These are phyloP conservation scores for Pseudolaguvia tuberculata DNA, from an alignment of 2,113 vertebrate genomes.

Conservation along the genomic window DNA sequence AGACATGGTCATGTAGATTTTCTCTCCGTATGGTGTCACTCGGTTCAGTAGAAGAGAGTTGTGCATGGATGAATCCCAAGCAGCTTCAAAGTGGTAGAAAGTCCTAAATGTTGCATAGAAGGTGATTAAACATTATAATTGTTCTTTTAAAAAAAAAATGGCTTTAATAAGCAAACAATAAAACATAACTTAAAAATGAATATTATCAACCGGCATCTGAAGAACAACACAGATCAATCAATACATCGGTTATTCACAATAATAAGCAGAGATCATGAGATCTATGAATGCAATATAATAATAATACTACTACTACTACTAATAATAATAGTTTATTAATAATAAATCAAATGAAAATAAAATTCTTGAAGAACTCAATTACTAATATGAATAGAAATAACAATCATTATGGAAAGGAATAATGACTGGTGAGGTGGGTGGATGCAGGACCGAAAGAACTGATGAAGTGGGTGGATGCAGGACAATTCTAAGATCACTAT, in stretches of 20 bases:
- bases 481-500: slow-evolving; percentile 84
- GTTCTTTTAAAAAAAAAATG: background rate
- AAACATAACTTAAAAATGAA: background rate
- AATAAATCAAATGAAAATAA: slow-evolving; percentile 37
- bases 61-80: slow-evolving; percentile 99
- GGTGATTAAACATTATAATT: background rate
- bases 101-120: slow-evolving; percentile 67
- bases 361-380: slow-evolving; percentile 2
- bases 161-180: background rate
- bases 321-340: slow-evolving; percentile 57
- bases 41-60: slow-evolving; percentile 92
- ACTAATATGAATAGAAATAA: slow-evolving; percentile 19
- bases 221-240: background rate
- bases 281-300: no score
- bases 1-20: slow-evolving; percentile 96
- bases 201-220: slow-evolving; percentile 1
- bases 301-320: background rate
- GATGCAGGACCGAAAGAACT: slow-evolving; percentile 43
- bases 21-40: slow-evolving; percentile 92
- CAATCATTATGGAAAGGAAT: slow-evolving; percentile 16
- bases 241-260: background rate
- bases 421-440: slow-evolving; percentile 50
- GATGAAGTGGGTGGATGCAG: slow-evolving; percentile 51
- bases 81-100: slow-evolving; percentile 90
- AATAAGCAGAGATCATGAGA: slow-evolving; percentile 9